Evolutionary conservation across 2,888 invertebrate species (phyloP), one percentile per base, ranked within the genome.

Genomic region (Caradrina kadenii): DNA sequence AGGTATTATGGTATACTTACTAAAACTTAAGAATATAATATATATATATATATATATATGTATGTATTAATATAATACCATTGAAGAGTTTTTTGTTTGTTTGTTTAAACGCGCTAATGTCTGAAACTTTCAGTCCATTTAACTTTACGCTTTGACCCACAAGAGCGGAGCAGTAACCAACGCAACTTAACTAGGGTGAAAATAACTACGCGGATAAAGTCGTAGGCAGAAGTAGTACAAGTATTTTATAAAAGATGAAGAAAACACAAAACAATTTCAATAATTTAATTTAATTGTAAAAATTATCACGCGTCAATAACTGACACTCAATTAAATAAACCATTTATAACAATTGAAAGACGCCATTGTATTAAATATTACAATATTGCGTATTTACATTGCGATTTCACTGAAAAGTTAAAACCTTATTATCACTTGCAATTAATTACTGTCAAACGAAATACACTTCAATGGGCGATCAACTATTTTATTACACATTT

Each of bases 401-500:
- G 54, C 17, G 13, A 21, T 54, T 70, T 64, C 54, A 53, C 58
- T 65, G 69, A 53, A 49, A 58, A 68, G 15, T 76, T 63, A 68
- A 19, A 31, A 2, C 10, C 39, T 60, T 22, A 54, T 75, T 79
- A 76, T 64, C 58, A 55, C 15, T 64, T 61, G 48, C 64, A 80
- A 80, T 83, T 80, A 81, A 81, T 62, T 58, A 73, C 54, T 75
- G 81, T 79, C 76, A 77, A 67, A 48, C 6, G n/a, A 62, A 68
- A 31, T 60, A 56, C 45, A 56, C 56, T 79, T 75, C 54, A 71
- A 75, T 71, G 26, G 48, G 59, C 54, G 15, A 67, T 74, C 73
- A 81, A 64, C 70, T 76, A 83, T 78, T 72, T 81, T 80, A 83
- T 80, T 69, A 60, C 45, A 54, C 65, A 81, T 56, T 74, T 81